phyloP scores from a whole-genome alignment of 1,140 invertebrate genomes.

The Hestina assimilis region DNA sequence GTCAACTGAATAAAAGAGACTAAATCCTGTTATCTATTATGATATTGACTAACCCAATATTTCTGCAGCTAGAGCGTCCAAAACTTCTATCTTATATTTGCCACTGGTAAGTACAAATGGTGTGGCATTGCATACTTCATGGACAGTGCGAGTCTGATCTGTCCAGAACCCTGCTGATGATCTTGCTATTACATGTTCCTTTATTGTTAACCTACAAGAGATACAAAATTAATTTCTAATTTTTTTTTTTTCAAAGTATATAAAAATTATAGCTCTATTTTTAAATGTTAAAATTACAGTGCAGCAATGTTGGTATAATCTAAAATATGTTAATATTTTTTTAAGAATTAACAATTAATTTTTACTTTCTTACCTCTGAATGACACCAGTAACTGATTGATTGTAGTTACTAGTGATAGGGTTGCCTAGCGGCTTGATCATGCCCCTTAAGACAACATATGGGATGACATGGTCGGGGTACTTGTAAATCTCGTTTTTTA shows the following conservation, averaged over 20 bases:
- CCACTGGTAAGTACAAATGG: slow-evolving; percentile 85
- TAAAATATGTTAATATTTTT: too few relatives aligned
- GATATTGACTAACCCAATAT: slow-evolving; percentile 78
- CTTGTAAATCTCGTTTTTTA: slow-evolving; percentile 80
- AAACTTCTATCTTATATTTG: slow-evolving; percentile 82
- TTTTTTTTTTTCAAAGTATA: neutral
- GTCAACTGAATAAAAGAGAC: too few relatives aligned
- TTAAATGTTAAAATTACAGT: neutral
- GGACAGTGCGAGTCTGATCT: slow-evolving; percentile 85
- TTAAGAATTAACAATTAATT: neutral
- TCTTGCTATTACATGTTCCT: slow-evolving; percentile 87
- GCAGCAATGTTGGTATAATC: too few relatives aligned
- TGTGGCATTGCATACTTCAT: slow-evolving; percentile 85
- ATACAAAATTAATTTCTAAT: neutral
- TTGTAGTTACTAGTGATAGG: slow-evolving; percentile 85
- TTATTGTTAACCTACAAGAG: slow-evolving; percentile 80
- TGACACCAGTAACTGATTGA: slow-evolving; percentile 83
- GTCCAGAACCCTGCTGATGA: slow-evolving; percentile 89
- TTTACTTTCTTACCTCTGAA: slow-evolving; percentile 77
- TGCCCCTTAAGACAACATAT: slow-evolving; percentile 85
- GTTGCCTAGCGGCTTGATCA: slow-evolving; percentile 85
- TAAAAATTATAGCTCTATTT: neutral
- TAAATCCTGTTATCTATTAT: neutral
- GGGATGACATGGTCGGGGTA: slow-evolving; percentile 81
- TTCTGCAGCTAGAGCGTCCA: slow-evolving; percentile 85